Evolutionary conservation across 2,113 vertebrate species (phyloP), one percentile per base, ranked within the genome.

Genomic region (Limnothrissa miodon): DNA sequence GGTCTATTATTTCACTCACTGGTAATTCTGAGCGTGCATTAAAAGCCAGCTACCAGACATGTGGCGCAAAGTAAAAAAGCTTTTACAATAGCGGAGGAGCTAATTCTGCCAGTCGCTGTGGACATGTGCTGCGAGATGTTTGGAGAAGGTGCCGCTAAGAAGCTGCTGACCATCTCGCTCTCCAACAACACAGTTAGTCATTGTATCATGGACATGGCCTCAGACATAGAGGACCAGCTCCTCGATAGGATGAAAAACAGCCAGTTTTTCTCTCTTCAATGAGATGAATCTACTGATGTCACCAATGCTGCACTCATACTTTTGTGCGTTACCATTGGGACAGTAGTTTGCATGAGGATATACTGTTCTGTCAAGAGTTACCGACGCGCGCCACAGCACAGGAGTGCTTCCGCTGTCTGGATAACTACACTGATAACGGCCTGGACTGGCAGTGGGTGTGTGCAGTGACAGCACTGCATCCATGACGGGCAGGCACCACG

Each of bases 281-380:
- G 59, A 10, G 51, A 59, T 13, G 48, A 82, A 25, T 44, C 81
- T 9, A 66, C 23, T 15, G 81, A 82, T 33, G 56, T 70, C 29
- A 82, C 21, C 36, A 82, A 45, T 21, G 39, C 56, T 44, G 23
- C 6, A 42, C 29, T 82, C 44, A 39, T 82, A 23, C 21, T 62
- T 82, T 82, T 82, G 81, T 70, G 36, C n/a, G 23, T 21, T 66
- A 82, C 23, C 5, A n/a, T 66, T 82, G 81, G 23, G 56, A 46
- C 56, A 66, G 56, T 82, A 70, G 17, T 21, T 70, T 66, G 15
- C 56, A 82, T 45, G 36, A 84, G 70, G 53, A 84, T 29, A 59
- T 80, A 25, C 82, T 83, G 0, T 79, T 83, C 42, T 83, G 51
- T 79, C 39, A n/a, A 44, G 78, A 83, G n/a, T 39, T 62, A n/a